Conservation (phyloP, 2,113 vertebrate genomes). For the Thomomys bottae region DNA sequence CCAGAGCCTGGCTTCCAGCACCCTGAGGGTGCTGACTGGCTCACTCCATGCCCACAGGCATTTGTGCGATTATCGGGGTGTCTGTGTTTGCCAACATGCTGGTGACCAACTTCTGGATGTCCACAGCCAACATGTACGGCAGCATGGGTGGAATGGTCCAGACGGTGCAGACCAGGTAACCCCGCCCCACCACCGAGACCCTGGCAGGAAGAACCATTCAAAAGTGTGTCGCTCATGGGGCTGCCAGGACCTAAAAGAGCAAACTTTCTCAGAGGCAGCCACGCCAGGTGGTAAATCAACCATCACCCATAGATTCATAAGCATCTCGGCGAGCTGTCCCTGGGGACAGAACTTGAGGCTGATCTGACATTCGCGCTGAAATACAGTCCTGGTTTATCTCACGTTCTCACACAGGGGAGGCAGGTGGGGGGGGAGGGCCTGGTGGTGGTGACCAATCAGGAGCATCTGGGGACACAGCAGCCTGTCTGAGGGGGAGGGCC, state of each 20-base stretch:
- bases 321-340: slow-evolving; percentile 66
- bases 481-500: too few species aligned
- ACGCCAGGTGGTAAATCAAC: slow-evolving; percentile 57
- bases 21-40: neutral
- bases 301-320: slow-evolving; percentile 70
- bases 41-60: slow-evolving; percentile 81
- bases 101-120: slow-evolving; percentile 93
- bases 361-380: slow-evolving; percentile 74
- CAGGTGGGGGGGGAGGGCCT: too few species aligned
- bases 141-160: slow-evolving; percentile 84
- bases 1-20: too few species aligned
- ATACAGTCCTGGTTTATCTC: slow-evolving; percentile 63
- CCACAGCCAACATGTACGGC: slow-evolving; percentile 84
- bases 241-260: slow-evolving; percentile 65
- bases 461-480: too few species aligned
- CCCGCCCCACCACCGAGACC: too few species aligned
- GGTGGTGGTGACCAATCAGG: too few species aligned
- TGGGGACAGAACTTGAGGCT: slow-evolving; percentile 57
- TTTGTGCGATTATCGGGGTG: slow-evolving; percentile 92
- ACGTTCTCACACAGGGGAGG: slow-evolving; percentile 6
- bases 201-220: slow-evolving; percentile 16
- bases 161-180: slow-evolving; percentile 86
- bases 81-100: slow-evolving; percentile 95
- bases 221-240: slow-evolving; percentile 49
- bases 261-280: slow-evolving; percentile 64